phyloP scores from a whole-genome alignment of 2,113 vertebrate species.

The Myxocyprinus asiaticus region DNA sequence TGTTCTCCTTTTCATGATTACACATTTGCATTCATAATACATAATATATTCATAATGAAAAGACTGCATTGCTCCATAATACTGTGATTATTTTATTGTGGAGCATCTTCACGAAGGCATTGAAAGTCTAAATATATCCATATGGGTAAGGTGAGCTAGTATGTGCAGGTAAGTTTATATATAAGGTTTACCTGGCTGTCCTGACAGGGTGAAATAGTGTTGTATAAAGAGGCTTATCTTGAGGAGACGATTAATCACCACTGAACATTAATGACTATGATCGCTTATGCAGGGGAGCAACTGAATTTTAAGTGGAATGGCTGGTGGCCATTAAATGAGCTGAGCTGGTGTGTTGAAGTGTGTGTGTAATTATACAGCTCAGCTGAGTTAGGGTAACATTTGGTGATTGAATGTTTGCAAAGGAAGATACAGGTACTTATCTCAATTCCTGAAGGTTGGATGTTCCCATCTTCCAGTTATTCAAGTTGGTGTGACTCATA shows the following conservation, averaged over 20 bases:
- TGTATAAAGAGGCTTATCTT: constrained; percentile 37
- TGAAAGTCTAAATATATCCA: neutral
- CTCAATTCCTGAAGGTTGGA: constrained; percentile 42
- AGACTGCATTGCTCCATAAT: neutral
- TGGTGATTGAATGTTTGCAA: constrained; percentile 37
- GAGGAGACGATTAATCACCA: constrained; percentile 45
- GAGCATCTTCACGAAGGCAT: neutral
- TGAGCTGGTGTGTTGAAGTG: constrained; percentile 19
- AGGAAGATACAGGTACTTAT: constrained; percentile 21
- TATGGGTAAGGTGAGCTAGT: neutral
- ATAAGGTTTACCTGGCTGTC: constrained; percentile 6
- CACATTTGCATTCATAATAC: neutral
- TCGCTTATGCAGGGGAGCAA: constrained; percentile 42
- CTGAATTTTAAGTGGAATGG: constrained; percentile 49
- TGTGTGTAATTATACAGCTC: constrained; percentile 43
- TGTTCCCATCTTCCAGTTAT: constrained; percentile 44
- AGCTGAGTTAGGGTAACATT: constrained; percentile 23
- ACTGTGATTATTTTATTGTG: neutral
- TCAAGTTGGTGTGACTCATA: constrained; percentile 7
- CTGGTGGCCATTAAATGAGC: constrained; percentile 34
- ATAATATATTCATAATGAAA: constrained; percentile 7
- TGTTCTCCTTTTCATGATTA: neutral
- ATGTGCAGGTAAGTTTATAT: constrained; percentile 1
- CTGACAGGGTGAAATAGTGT: constrained; percentile 11
- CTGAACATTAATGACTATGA: constrained; percentile 51